Conservation (phyloP, 2,797 vertebrate genomes). For the Phoeniculus purpureus region DNA sequence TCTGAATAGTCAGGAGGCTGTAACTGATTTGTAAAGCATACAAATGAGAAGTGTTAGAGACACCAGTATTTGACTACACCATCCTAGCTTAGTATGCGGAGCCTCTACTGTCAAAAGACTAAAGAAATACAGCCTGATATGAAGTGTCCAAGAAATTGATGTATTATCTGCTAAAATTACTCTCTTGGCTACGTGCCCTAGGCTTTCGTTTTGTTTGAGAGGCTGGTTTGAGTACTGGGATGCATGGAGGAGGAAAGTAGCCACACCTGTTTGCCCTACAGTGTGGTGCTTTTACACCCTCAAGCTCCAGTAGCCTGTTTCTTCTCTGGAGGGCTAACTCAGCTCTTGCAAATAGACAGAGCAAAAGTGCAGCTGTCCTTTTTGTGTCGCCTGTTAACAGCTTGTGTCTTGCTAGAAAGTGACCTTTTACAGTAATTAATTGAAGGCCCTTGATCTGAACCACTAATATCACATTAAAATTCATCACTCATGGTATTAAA, state of each 20-base stretch:
- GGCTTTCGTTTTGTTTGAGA: not conserved
- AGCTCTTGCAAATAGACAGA: not conserved
- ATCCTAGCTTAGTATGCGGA: not conserved
- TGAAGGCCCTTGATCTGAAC: not conserved
- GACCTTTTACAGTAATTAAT: not conserved
- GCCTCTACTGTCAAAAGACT: not conserved
- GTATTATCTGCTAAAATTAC: not conserved
- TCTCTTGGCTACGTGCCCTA: not conserved
- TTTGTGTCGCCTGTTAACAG: not conserved
- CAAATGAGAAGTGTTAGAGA: not conserved
- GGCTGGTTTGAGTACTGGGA: not conserved
- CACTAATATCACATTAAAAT: not conserved
- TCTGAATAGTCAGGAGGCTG: not conserved
- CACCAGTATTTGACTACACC: not conserved
- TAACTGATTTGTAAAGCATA: not conserved
- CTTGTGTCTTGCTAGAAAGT: not conserved
- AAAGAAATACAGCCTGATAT: not conserved
- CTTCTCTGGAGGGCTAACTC: not conserved
- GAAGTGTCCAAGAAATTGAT: not conserved
- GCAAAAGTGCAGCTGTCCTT: not conserved
- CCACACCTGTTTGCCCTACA: not conserved
- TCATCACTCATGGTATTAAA: constrained; percentile 7
- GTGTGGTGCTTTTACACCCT: not conserved
- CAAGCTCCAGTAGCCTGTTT: not conserved
- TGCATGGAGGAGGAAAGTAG: not conserved